Base-by-base conservation (phyloP, 2,113 vertebrate genomes). In the Rousettus leschenaultii region DNA sequence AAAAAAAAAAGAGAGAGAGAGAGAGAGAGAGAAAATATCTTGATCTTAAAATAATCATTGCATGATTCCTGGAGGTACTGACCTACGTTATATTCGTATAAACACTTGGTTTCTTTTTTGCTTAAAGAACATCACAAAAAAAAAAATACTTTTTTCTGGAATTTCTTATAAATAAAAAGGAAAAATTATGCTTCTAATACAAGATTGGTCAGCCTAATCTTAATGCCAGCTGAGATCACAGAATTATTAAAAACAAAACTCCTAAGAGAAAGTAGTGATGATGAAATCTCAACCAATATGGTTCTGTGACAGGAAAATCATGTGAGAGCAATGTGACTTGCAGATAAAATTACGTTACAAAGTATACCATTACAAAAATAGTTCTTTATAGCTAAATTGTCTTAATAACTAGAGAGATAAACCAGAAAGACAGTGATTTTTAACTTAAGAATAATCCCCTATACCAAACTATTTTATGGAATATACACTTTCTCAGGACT, bases 1-100 rank as follows among this genome's bases (percentile, higher is more conserved):
- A 97, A 95, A 3, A 73, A 96, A 97, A 95, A 40, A 6, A 40
- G 19, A 68, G 51, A 86, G n/a, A n/a, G n/a, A n/a, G n/a, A n/a
- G n/a, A n/a, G n/a, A n/a, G n/a, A 40, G 40, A 40, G 19, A 68
- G 51, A 86, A 73, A 55, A 43, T 59, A 84, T 51, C 57, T 95
- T 86, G 83, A 82, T 82, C 57, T 96, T 77, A 2, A 77, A 95
- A 73, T 85, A 92, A 87, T 90, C 70, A 79, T 51, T 71, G 22
- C 8, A 26, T 73, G 57, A 75, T 70, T 75, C 66, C 88, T 77
- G 43, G 45, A 86, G 61, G 11, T 59, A 53, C 51, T 35, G 18
- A 88, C 43, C 14, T 78, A 13, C 59, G 14, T 35, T 43, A 55
- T 18, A 1, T 65, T 88, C 18, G 71, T 55, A 80, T 3, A 80